Evolutionary conservation across 2,797 vertebrate species (phyloP).

Genomic region (Coregonus suidteri): DNA sequence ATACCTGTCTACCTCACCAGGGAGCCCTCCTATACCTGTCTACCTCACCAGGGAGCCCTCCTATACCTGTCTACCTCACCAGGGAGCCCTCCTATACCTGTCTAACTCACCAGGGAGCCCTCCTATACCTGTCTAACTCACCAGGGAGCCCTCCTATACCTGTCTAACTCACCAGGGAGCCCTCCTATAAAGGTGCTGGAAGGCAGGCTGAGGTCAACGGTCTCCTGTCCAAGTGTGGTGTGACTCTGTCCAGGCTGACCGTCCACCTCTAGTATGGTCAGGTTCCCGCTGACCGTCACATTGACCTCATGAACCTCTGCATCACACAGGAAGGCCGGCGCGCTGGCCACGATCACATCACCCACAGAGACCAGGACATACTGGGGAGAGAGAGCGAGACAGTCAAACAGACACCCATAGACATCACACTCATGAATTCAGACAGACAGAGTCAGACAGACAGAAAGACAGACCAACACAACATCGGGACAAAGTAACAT

Average conservation of each 20-base stretch:
- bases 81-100: too few relatives aligned
- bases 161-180: conserved; percentile 69
- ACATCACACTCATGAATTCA: neutral
- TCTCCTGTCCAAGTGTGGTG: conserved; percentile 60
- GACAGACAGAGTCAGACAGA: neutral
- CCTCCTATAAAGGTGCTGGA: conserved; percentile 90
- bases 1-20: too few relatives aligned
- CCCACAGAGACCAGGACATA: conserved; percentile 83
- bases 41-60: too few relatives aligned
- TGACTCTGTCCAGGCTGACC: conserved; percentile 75
- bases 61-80: too few relatives aligned
- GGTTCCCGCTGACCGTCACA: conserved; percentile 74
- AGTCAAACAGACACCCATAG: neutral
- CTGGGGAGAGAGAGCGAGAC: conserved; percentile 61
- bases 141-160: too few relatives aligned
- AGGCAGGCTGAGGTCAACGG: conserved; percentile 68
- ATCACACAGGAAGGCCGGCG: conserved; percentile 83
- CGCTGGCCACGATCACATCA: conserved; percentile 77
- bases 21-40: too few relatives aligned
- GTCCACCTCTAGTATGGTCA: conserved; percentile 81
- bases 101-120: too few relatives aligned
- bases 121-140: too few relatives aligned
- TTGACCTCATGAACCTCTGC: conserved; percentile 83
- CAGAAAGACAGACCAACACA: neutral
- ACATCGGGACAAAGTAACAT: neutral